phyloP scores from a whole-genome alignment of 1,140 invertebrate genomes.

The Meloidogyne floridensis region DNA sequence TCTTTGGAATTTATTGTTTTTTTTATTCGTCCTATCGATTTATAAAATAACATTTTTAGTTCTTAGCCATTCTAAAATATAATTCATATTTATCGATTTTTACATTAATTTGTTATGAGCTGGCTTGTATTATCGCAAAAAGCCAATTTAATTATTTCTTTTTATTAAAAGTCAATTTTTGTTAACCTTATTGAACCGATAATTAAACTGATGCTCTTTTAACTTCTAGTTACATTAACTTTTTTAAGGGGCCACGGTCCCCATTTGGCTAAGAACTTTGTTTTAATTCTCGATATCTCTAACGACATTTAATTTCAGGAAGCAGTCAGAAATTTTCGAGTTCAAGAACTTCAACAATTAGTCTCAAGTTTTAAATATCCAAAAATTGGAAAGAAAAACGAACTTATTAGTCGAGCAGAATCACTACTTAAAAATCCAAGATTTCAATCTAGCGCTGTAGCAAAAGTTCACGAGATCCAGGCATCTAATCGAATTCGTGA shows the following conservation, averaged over 20 bases:
- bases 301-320: conserved; percentile 10
- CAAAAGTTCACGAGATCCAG: conserved; percentile 43
- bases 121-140: neutral
- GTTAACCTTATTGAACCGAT: neutral
- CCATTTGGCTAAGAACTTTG: neutral
- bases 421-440: conserved; percentile 76
- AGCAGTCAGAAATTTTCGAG: conserved; percentile 49
- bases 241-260: neutral
- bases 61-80: neutral
- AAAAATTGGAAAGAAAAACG: conserved; percentile 82
- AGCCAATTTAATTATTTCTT: neutral
- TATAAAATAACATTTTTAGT: neutral
- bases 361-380: conserved; percentile 81
- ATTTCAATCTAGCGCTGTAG: conserved; percentile 71
- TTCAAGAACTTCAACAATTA: conserved; percentile 73
- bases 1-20: too few relatives aligned
- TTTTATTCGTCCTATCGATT: too few relatives aligned
- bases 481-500: conserved; percentile 33
- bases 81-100: neutral
- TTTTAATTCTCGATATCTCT: neutral
- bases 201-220: too few relatives aligned
- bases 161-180: neutral
- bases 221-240: too few relatives aligned
- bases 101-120: neutral
- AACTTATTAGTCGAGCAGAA: conserved; percentile 78